phyloP scores from a whole-genome alignment of 1,140 invertebrate genomes.

The Potamilus streckersoni region DNA sequence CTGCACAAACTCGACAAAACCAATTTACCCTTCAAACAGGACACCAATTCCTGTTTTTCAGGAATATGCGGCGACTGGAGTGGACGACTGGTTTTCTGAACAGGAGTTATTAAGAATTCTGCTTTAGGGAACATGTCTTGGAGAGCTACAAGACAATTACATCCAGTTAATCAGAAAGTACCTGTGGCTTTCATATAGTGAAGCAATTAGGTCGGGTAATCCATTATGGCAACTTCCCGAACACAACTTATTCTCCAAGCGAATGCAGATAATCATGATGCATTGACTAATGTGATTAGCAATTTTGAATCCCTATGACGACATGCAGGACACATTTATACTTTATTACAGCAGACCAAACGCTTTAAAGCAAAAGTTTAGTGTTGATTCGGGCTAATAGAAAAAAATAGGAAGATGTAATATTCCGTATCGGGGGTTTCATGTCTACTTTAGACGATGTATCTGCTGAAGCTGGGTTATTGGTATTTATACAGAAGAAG shows the following conservation, averaged over 20 bases:
- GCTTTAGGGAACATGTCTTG: not conserved
- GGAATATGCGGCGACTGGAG: not conserved
- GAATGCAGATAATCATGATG: conserved; percentile 20
- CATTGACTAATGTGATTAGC: conserved; percentile 1
- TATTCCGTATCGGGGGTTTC: conserved; percentile 7
- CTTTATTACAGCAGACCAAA: conserved; percentile 27
- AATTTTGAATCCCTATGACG: conserved; percentile 2
- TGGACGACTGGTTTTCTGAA: not conserved
- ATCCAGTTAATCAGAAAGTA: not conserved
- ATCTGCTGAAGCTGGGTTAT: conserved; percentile 19
- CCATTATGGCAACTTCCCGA: conserved; percentile 3
- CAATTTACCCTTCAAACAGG: conserved; percentile 3
- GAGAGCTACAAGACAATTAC: not conserved
- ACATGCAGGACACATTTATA: conserved; percentile 14
- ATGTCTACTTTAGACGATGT: conserved; percentile 26
- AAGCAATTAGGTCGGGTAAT: not conserved
- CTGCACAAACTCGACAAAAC: not conserved
- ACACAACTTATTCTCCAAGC: conserved; percentile 16
- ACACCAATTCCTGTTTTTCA: not conserved
- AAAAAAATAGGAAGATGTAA: conserved; percentile 15
- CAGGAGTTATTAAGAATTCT: not conserved
- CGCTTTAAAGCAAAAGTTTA: conserved; percentile 10
- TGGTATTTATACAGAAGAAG: conserved; percentile 9
- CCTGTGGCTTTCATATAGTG: conserved; percentile 6
- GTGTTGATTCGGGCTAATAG: conserved; percentile 14